Percentiles rank a stretch among this genome's conserved stretches.
phyloP scores from a whole-genome alignment of 2,797 vertebrate species.

The Phrynocephalus forsythii region DNA sequence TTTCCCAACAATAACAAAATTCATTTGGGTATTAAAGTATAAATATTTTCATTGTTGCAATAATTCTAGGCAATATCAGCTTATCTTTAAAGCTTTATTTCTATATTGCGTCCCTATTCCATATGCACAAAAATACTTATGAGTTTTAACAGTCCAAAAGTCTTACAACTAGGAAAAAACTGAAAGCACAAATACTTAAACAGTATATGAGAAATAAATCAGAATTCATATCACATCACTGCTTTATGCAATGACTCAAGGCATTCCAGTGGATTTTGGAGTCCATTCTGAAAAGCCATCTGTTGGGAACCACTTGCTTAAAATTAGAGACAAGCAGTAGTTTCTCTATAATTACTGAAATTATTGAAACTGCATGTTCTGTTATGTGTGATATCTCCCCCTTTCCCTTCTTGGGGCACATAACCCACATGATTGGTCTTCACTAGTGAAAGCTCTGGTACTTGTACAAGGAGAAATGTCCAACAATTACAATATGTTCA shows the following conservation, averaged over 20 bases:
- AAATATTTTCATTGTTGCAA: no score
- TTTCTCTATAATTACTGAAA: not conserved
- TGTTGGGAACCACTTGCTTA: not conserved
- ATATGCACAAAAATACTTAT: no score
- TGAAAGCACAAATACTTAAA: no score
- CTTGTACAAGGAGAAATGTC: not conserved
- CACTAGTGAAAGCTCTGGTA: not conserved
- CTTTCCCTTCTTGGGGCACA: not conserved
- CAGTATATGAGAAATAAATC: no score
- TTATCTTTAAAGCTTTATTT: no score
- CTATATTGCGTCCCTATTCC: no score
- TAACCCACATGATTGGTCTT: not conserved
- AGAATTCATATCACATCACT: not conserved
- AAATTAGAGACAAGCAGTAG: not conserved
- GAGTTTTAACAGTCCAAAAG: no score
- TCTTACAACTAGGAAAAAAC: no score
- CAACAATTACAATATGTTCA: not conserved
- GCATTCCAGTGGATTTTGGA: slow-evolving; percentile 17
- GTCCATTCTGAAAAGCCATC: not conserved
- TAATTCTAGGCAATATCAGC: no score
- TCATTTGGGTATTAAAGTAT: no score
- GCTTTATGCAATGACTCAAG: slow-evolving; percentile 27
- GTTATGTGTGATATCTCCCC: not conserved
- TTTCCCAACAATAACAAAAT: no score
- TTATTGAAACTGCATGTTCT: not conserved